phyloP scores from a whole-genome alignment of 2,888 invertebrate species.

The Sarcophaga caerulescens region DNA sequence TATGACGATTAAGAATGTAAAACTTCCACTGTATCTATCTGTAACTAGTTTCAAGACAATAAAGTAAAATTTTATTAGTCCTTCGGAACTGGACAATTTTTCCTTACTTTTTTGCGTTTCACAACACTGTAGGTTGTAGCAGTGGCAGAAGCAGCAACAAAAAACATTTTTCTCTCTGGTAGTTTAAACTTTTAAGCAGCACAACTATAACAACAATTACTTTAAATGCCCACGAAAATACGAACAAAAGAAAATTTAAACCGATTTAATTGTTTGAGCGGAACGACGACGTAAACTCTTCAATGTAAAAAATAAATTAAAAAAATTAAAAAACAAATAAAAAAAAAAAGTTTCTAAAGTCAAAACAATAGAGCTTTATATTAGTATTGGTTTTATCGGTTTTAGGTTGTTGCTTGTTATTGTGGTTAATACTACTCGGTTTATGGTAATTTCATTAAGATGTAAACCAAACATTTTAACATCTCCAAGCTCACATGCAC shows the following conservation, averaged over 20 bases:
- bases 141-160: background rate
- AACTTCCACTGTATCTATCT: too few relatives aligned
- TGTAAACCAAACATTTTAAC: conserved; percentile 4
- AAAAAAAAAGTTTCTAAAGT: background rate
- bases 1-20: too few relatives aligned
- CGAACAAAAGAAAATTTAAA: conserved; percentile 56
- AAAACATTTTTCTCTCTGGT: background rate
- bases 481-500: background rate
- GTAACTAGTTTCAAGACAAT: too few relatives aligned
- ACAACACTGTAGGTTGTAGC: too few relatives aligned
- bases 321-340: background rate
- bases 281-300: conserved; percentile 13
- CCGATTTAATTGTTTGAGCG: conserved; percentile 25
- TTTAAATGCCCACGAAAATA: conserved; percentile 32
- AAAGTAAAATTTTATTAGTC: too few relatives aligned
- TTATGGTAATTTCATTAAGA: conserved; percentile 45
- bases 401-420: conserved; percentile 14
- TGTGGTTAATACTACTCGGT: conserved; percentile 25
- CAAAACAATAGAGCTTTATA: conserved; percentile 46
- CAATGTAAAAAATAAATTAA: background rate
- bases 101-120: too few relatives aligned
- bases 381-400: conserved; percentile 37
- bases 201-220: conserved; percentile 37
- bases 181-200: conserved; percentile 43
- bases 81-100: too few relatives aligned